Base-by-base conservation (phyloP, 2,888 invertebrate genomes). In the Rhingia rostrata region DNA sequence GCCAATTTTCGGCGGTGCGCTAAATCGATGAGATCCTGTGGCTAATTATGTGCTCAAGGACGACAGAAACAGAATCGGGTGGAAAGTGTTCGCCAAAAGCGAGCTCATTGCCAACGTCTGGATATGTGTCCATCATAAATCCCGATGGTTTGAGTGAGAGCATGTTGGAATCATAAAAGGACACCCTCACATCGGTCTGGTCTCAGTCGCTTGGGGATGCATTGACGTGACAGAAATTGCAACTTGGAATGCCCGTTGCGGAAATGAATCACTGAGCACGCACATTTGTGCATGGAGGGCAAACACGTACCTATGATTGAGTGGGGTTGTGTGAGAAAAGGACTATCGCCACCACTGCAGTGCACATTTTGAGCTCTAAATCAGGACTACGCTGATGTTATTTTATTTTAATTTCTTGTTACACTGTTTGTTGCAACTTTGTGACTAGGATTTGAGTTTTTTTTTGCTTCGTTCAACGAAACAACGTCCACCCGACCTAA, bases 181-280 rank as follows among this genome's bases (percentile, higher is more conserved):
- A 67, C 51, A 63, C 53, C 61, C 61, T 35, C 64, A 39, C 35
- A 51, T 35, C 49, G 12, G 33, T 22, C 49, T 12, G 10, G 30
- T 35, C 35, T 39, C 22, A 30, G n/a, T 22, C 35, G 45, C 77
- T 64, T 39, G 77, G 67, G 61, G 83, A 83, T 78, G 73, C 58
- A 78, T 56, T 84, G 79, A 84, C 84, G 84, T 84, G 84, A 84
- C 84, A 84, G 69, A 84, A 84, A 84, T 79, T 84, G 74, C 84
- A 84, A 60, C 79, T 70, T 53, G 79, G 63, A 74, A 84, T 84
- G 78, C 79, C 73, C 70, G 64, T 64, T 84, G 64, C 84, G 84
- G 84, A 84, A 84, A 79, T 84, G 84, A 84, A 79, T 84, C 84
- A 84, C 79, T 84, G 84, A 84, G 74, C 84, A 84, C 84, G 84